Conservation (phyloP, 2,113 vertebrate species). For the Pterocles orientalis region DNA sequence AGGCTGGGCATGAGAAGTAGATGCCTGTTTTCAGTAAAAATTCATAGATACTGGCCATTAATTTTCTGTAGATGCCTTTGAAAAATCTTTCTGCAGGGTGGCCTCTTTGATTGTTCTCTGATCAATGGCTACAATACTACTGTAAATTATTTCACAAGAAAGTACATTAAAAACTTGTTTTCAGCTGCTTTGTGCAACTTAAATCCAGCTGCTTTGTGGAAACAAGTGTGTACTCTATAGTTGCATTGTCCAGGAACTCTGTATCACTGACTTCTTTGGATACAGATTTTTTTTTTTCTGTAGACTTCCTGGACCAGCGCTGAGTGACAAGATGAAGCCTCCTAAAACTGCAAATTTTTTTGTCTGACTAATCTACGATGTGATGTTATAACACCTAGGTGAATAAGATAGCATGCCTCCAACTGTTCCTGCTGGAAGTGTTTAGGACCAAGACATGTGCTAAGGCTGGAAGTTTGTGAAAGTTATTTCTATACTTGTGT, state of each 20-base stretch:
- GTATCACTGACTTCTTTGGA: background rate
- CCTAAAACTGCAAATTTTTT: background rate
- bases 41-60: background rate
- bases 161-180: background rate
- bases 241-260: background rate
- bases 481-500: background rate
- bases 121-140: background rate
- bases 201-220: background rate
- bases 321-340: background rate
- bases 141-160: background rate
- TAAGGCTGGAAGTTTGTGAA: background rate
- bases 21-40: background rate
- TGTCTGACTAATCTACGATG: background rate
- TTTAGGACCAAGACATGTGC: background rate
- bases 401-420: background rate
- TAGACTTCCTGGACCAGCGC: background rate
- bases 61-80: background rate
- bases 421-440: background rate
- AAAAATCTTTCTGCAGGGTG: background rate
- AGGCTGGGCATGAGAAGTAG: background rate
- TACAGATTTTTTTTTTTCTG: background rate
- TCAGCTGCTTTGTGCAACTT: background rate
- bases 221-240: background rate
- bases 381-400: background rate
- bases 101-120: background rate